Conservation (phyloP, 1,140 invertebrate genomes). For the Xylocopa sonorina region DNA sequence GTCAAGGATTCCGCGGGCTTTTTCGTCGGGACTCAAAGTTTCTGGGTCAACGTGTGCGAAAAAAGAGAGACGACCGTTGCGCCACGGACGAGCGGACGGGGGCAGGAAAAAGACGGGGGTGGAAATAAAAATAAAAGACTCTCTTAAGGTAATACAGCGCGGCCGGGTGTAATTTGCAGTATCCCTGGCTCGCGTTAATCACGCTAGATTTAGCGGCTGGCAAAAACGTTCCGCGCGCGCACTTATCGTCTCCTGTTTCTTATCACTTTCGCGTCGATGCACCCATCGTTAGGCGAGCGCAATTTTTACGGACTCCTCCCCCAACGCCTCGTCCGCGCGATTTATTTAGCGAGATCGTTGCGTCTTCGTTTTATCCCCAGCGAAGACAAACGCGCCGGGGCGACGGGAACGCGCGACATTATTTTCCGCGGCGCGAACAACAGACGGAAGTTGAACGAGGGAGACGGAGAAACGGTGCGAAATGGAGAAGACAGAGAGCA, state of each 20-base stretch:
- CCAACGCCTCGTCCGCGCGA: neutral
- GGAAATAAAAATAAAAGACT: constrained; percentile 30
- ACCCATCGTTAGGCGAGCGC: constrained; percentile 26
- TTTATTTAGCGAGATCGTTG: constrained; percentile 30
- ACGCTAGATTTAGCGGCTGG: constrained; percentile 39
- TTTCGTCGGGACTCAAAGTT: constrained; percentile 37
- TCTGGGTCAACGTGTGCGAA: constrained; percentile 36
- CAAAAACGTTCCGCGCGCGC: constrained; percentile 29
- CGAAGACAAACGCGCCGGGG: neutral
- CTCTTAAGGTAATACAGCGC: constrained; percentile 36
- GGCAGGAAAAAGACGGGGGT: neutral
- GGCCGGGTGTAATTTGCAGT: constrained; percentile 28
- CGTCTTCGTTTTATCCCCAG: constrained; percentile 17
- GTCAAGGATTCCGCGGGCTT: constrained; percentile 36
- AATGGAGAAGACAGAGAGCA: neutral
- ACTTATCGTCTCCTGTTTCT: constrained; percentile 32
- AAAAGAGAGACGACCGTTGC: neutral
- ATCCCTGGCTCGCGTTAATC: constrained; percentile 45
- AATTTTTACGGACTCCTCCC: constrained; percentile 36
- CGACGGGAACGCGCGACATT: constrained; percentile 26
- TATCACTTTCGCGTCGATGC: constrained; percentile 48
- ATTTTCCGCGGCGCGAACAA: no score
- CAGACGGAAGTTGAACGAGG: neutral
- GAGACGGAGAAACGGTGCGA: no score
- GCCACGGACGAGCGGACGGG: neutral